A percentile compares a stretch with the other conserved stretches of the same genome.
These are phyloP conservation scores for Mimachlamys varia DNA, from an alignment of 2,888 invertebrate species.

Conservation along the genomic window DNA sequence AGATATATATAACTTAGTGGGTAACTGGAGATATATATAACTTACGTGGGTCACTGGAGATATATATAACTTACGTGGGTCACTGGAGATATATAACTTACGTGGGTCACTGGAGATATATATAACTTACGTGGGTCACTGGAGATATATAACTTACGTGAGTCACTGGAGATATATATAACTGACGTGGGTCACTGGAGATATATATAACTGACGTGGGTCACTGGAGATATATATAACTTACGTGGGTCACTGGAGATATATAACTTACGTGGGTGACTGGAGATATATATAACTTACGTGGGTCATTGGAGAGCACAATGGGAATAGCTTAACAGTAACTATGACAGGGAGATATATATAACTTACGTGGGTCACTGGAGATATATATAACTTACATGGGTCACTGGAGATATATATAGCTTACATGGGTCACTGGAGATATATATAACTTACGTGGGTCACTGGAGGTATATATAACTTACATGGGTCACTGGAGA, in stretches of 20 bases:
- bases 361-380: no score
- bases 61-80: slow-evolving; percentile 43
- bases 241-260: slow-evolving; percentile 55
- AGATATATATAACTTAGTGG: slow-evolving; percentile 44
- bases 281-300: no score
- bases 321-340: no score
- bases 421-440: slow-evolving; percentile 52
- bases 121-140: slow-evolving; percentile 50
- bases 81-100: slow-evolving; percentile 53
- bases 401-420: slow-evolving; percentile 58
- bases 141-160: slow-evolving; percentile 47
- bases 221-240: slow-evolving; percentile 58
- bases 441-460: slow-evolving; percentile 40
- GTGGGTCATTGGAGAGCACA: no score
- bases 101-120: slow-evolving; percentile 57
- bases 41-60: slow-evolving; percentile 54
- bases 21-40: slow-evolving; percentile 57
- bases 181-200: slow-evolving; percentile 52
- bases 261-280: slow-evolving; percentile 48
- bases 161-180: slow-evolving; percentile 57
- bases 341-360: no score
- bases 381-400: not conserved
- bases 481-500: slow-evolving; percentile 54
- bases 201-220: slow-evolving; percentile 39
- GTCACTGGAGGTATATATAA: slow-evolving; percentile 56